These are phyloP conservation scores for Drosophila planitibia DNA, from an alignment of 2,888 invertebrate species.

Conservation along the genomic window DNA sequence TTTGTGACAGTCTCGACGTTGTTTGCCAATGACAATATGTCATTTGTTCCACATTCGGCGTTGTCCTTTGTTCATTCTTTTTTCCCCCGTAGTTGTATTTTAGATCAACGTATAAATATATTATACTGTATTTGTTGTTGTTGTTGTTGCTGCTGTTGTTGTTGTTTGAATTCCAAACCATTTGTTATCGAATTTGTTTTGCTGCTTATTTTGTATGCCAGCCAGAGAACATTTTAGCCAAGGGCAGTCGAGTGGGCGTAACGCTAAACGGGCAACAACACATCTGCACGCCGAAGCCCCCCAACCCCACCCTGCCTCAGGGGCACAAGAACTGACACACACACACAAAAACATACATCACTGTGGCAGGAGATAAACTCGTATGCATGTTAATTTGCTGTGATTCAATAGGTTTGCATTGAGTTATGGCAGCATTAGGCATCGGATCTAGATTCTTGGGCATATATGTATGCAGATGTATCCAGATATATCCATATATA, in stretches of 20 bases:
- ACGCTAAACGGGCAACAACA: slow-evolving; percentile 40
- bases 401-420: slow-evolving; percentile 77
- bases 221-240: slow-evolving; percentile 23
- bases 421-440: slow-evolving; percentile 73
- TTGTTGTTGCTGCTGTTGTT: slow-evolving; percentile 61
- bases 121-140: slow-evolving; percentile 44
- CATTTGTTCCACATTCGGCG: slow-evolving; percentile 70
- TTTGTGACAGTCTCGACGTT: slow-evolving; percentile 29
- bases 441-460: slow-evolving; percentile 44
- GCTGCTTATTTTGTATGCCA: slow-evolving; percentile 70
- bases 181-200: slow-evolving; percentile 78
- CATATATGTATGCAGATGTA: slow-evolving; percentile 12
- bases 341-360: slow-evolving; percentile 10
- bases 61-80: slow-evolving; percentile 55
- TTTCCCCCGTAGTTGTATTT: slow-evolving; percentile 21
- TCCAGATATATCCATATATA: neutral
- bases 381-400: slow-evolving; percentile 78
- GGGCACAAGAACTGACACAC: slow-evolving; percentile 18
- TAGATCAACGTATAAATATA: slow-evolving; percentile 49
- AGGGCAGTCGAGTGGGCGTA: slow-evolving; percentile 28
- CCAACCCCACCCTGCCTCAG: slow-evolving; percentile 23
- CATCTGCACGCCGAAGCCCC: slow-evolving; percentile 44
- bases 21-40: slow-evolving; percentile 74
- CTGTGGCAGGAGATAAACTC: slow-evolving; percentile 47
- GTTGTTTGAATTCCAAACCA: slow-evolving; percentile 73